phyloP scores from a whole-genome alignment of 2,888 invertebrate genomes.

The Acanthopleura granulata region DNA sequence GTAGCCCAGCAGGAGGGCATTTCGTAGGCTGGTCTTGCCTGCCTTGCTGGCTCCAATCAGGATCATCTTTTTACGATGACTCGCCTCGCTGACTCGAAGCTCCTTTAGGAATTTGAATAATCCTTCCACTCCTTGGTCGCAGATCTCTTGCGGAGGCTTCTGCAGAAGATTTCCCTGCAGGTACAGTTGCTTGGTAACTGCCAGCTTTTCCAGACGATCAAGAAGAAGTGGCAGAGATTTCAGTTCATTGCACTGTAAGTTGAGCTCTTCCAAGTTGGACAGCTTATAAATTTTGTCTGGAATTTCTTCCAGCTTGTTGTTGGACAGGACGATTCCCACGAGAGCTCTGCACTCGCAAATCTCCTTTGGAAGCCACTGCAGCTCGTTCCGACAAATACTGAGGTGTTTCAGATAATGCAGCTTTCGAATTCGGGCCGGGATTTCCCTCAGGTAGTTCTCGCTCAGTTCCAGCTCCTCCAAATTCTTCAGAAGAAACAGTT shows the following conservation, averaged over 20 bases:
- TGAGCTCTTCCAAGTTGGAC: constrained; percentile 44
- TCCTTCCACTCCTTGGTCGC: constrained; percentile 48
- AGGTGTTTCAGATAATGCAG: constrained; percentile 39
- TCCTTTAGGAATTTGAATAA: constrained; percentile 53
- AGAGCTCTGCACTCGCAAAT: constrained; percentile 44
- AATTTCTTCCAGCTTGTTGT: constrained; percentile 40
- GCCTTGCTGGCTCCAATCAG: constrained; percentile 59
- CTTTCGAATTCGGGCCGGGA: constrained; percentile 42
- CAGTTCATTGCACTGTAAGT: constrained; percentile 48
- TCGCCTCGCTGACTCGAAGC: constrained; percentile 53
- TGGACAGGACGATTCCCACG: constrained; percentile 36
- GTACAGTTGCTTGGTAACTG: constrained; percentile 42
- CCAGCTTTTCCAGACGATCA: constrained; percentile 49
- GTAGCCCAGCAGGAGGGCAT: constrained; percentile 52
- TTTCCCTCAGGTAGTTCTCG: constrained; percentile 55
- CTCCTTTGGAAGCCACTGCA: constrained; percentile 23
- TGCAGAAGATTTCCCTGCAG: constrained; percentile 47
- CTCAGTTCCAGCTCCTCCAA: constrained; percentile 53
- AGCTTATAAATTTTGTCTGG: constrained; percentile 52
- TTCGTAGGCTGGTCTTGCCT: constrained; percentile 59
- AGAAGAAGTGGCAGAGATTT: constrained; percentile 48
- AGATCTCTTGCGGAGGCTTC: constrained; percentile 54
- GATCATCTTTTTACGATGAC: constrained; percentile 58
- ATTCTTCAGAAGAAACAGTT: constrained; percentile 49
- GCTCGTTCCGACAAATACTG: neutral